Evolutionary conservation across 2,888 invertebrate genomes (phyloP).

Genomic region (Tipula unca): DNA sequence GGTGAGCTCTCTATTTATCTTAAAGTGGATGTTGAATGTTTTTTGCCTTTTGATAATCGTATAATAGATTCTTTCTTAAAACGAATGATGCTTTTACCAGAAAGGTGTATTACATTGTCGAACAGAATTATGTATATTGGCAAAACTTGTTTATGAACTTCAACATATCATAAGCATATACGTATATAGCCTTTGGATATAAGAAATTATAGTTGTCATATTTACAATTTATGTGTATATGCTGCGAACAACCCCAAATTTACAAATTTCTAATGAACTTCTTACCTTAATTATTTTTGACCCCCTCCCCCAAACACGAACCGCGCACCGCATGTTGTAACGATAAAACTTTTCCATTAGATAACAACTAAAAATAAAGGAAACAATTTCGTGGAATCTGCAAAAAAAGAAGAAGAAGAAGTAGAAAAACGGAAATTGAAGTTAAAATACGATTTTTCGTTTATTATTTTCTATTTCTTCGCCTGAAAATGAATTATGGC

Average conservation of each 20-base stretch:
- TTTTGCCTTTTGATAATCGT: no score
- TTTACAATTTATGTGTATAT: neutral
- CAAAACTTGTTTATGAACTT: no score
- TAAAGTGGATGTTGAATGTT: no score
- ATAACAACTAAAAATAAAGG: neutral
- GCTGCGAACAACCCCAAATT: neutral
- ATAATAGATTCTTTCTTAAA: no score
- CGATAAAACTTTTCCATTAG: constrained; percentile 8
- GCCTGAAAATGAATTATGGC: neutral
- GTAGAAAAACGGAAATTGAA: neutral
- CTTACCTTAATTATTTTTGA: neutral
- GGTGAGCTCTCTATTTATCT: no score
- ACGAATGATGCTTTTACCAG: no score
- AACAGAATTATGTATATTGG: no score
- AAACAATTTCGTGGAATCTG: neutral
- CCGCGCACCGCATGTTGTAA: neutral
- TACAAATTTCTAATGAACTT: neutral
- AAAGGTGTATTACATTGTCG: no score
- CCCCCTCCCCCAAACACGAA: neutral
- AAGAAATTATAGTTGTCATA: neutral
- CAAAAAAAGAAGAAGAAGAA: neutral
- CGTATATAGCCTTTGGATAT: neutral
- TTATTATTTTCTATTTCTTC: neutral
- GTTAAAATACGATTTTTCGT: neutral
- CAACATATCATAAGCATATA: no score